Percentiles rank a stretch among this genome's conserved stretches.
Conservation (phyloP, 2,888 invertebrate genomes). For the Selenia dentaria region DNA sequence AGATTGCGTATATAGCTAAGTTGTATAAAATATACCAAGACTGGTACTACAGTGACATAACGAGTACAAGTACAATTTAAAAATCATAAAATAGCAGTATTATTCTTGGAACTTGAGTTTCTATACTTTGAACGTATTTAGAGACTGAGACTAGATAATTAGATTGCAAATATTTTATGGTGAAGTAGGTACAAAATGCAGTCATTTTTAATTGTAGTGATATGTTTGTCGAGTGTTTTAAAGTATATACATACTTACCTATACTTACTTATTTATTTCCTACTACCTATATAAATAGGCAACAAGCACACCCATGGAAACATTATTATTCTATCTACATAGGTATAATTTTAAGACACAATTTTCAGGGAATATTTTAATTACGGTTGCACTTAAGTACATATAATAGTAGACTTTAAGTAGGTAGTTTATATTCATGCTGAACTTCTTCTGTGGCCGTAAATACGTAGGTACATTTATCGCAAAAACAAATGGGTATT, state of each 20-base stretch:
- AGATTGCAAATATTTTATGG: no score
- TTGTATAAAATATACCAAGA: no score
- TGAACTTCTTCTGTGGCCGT: constrained; percentile 77
- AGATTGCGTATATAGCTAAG: no score
- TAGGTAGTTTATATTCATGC: constrained; percentile 48
- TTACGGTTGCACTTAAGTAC: background rate
- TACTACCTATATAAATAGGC: constrained; percentile 17
- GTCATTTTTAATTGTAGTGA: constrained; percentile 26
- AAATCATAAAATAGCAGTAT: no score
- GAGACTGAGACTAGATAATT: no score
- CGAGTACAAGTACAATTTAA: no score
- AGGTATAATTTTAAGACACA: constrained; percentile 78
- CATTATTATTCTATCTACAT: constrained; percentile 62
- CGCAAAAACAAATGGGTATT: constrained; percentile 71
- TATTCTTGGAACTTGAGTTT: no score
- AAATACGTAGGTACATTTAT: constrained; percentile 46
- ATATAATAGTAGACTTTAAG: background rate
- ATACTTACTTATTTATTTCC: constrained; percentile 19
- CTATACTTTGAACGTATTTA: no score
- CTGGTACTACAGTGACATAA: no score
- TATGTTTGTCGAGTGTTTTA: constrained; percentile 29
- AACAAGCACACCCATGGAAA: constrained; percentile 14
- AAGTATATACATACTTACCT: constrained; percentile 23
- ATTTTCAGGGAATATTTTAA: constrained; percentile 11
- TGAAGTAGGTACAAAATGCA: constrained; percentile 22